A percentile compares a stretch with the other conserved stretches of the same genome.
Conservation (phyloP, 2,797 vertebrate species). For the Rallus crepitans region DNA sequence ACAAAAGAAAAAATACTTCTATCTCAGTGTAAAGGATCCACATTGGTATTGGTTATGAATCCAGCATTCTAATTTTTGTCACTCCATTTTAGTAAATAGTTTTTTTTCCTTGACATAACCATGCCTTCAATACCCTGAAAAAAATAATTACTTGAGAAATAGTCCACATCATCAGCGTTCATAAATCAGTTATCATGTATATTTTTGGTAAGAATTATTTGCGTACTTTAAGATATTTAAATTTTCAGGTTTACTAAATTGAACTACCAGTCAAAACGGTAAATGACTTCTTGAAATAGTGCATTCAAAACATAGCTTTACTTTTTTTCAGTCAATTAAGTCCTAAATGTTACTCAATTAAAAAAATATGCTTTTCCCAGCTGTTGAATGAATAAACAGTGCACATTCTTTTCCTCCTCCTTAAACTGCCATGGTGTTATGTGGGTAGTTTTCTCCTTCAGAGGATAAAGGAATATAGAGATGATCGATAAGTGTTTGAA, state of each 20-base stretch:
- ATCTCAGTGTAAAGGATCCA: not conserved
- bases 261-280: not conserved
- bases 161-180: accelerated
- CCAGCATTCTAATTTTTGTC: not conserved
- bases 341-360: not conserved
- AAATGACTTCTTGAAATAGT: not conserved
- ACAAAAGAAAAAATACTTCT: not conserved
- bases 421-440: not conserved
- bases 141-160: not conserved
- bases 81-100: not conserved
- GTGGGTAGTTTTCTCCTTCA: not conserved
- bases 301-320: not conserved
- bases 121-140: not conserved
- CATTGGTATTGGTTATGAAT: not conserved
- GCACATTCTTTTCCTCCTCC: not conserved
- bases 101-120: not conserved
- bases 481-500: not conserved
- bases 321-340: not conserved
- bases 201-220: not conserved
- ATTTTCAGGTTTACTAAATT: not conserved
- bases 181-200: not conserved
- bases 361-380: not conserved
- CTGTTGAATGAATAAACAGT: not conserved
- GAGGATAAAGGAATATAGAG: not conserved
- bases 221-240: not conserved